Evolutionary conservation across 2,113 vertebrate genomes (phyloP).

Genomic region (Polypterus bichir): DNA sequence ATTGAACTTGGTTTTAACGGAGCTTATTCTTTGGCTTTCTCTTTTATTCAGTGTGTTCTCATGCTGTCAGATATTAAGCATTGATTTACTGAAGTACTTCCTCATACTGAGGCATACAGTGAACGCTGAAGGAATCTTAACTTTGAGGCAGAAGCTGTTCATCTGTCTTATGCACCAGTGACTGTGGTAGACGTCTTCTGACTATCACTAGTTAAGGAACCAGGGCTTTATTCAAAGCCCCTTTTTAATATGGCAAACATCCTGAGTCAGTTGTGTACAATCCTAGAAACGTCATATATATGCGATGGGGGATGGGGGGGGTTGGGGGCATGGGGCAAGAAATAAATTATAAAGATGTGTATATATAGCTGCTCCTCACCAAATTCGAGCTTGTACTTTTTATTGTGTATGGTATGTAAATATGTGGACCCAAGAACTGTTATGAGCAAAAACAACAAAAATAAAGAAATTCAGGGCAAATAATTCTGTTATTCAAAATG

Average conservation of each 20-base stretch:
- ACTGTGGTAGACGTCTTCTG: too few species aligned
- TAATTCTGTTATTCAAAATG: conserved; percentile 89
- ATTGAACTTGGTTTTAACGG: too few species aligned
- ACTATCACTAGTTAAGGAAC: conserved; percentile 2
- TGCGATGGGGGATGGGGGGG: too few species aligned
- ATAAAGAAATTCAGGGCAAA: conserved; percentile 66
- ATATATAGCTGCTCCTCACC: conserved; percentile 83
- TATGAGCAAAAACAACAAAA: conserved; percentile 90
- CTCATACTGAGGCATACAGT: too few species aligned
- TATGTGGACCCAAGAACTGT: conserved; percentile 97
- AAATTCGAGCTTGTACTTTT: conserved; percentile 81
- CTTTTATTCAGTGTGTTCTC: too few species aligned
- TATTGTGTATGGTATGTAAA: conserved; percentile 71
- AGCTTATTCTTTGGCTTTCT: too few species aligned
- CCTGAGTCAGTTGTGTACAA: conserved; percentile 22
- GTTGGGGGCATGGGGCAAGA: not conserved
- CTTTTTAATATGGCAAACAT: not conserved
- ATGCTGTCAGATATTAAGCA: too few species aligned
- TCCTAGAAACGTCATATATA: conserved; percentile 8
- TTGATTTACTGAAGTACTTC: too few species aligned
- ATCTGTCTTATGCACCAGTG: not conserved
- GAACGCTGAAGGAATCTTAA: not conserved
- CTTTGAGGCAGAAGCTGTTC: not conserved
- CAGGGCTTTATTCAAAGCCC: not conserved
- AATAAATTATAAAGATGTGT: conserved; percentile 37